Evolutionary conservation across 2,113 vertebrate species (phyloP), one percentile per base, ranked within the genome.

Genomic region (Cebus imitator): DNA sequence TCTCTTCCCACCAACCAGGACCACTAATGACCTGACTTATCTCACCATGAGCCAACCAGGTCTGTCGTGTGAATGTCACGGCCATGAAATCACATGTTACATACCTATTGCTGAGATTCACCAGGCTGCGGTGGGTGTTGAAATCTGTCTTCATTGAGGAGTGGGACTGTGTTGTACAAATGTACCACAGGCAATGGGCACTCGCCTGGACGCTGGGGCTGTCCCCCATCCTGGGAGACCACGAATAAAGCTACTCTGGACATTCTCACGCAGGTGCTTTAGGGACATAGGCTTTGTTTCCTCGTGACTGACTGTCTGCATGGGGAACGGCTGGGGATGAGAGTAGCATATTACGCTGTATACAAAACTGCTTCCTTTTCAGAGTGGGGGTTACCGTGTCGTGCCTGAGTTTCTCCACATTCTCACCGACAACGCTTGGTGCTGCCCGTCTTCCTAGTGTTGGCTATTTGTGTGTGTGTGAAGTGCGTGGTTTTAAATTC

Each of bases 181-280:
- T 5, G 52, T 52, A 52, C 52, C 52, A 52, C 52, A 17, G 52
- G 52, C 52, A 52, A 52, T 5, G 16, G 5, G 16, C 52, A 52
- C 52, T 17, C 16, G 16, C 52, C 52, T 21, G n/a, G 57, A 45
- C 61, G 5, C 25, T 0, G 27, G 8, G 23, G 45, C 14, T 40
- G 4, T 2, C 3, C 30, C 23, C 3, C 3, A 1, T 11, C 40
- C 4, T 12, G 3, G 13, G 30, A 13, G 7, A n/a, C 2, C 3
- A 25, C 2, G 9, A 25, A 3, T 8, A 18, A 45, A 18, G 27
- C 27, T 4, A 13, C 50, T 35, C 27, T 8, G n/a, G 20, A 27
- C n/a, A 5, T 13, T 3, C 37, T 12, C 0, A 8, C 5, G 0
- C 27, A 2, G 2, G 64, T 0, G 0, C 61, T 25, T 23, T 21